These are phyloP conservation scores for Microtus californicus DNA, from an alignment of 2,797 vertebrate genomes.

Conservation along the genomic window DNA sequence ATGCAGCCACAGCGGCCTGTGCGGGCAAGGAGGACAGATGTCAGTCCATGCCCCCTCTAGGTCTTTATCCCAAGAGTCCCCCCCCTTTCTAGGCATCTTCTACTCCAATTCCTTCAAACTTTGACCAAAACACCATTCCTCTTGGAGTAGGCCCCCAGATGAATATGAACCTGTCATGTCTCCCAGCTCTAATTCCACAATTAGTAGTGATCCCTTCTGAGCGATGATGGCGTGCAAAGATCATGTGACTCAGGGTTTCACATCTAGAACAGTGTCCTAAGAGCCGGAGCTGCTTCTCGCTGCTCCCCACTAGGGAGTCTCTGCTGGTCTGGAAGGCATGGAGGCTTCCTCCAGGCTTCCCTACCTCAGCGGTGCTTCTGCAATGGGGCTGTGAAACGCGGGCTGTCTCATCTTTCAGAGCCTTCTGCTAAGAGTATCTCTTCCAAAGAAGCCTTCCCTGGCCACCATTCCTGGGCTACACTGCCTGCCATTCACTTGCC, in stretches of 20 bases:
- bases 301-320: neutral
- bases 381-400: neutral
- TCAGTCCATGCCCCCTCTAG: neutral
- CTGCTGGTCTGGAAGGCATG: neutral
- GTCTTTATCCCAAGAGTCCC: neutral
- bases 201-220: neutral
- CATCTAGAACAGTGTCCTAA: neutral
- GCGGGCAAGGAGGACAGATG: neutral
- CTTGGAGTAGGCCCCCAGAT: neutral
- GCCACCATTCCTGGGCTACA: neutral
- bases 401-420: neutral
- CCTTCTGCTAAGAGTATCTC: neutral
- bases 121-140: neutral
- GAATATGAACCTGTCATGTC: neutral
- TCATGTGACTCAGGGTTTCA: neutral
- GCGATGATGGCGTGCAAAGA: neutral
- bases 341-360: neutral
- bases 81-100: neutral
- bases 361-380: accelerated
- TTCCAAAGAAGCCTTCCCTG: neutral
- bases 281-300: neutral
- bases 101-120: neutral
- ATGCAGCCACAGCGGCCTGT: conserved; percentile 94
- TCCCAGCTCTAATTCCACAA: accelerated
- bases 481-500: neutral